These are phyloP conservation scores for Acanthopleura granulata DNA, from an alignment of 2,888 invertebrate species.

Conservation along the genomic window DNA sequence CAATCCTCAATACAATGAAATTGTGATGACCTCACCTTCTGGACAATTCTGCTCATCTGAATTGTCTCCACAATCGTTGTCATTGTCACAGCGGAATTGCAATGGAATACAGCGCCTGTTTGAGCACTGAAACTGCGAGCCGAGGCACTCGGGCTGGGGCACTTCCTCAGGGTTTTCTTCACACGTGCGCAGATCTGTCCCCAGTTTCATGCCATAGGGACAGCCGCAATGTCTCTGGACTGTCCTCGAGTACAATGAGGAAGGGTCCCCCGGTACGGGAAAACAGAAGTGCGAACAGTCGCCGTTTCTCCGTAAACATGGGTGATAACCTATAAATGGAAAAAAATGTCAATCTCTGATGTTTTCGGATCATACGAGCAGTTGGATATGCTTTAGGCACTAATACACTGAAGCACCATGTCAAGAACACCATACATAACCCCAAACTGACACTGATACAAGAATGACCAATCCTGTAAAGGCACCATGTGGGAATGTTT, in stretches of 20 bases:
- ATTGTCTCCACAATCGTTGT: conserved; percentile 63
- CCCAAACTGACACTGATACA: no score
- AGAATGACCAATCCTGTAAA: no score
- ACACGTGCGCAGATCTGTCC: conserved; percentile 79
- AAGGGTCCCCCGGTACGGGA: conserved; percentile 77
- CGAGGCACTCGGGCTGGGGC: conserved; percentile 87
- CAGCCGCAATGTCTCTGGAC: conserved; percentile 81
- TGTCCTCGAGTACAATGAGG: conserved; percentile 23
- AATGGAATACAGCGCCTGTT: conserved; percentile 78
- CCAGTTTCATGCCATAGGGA: conserved; percentile 89
- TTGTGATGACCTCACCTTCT: conserved; percentile 33
- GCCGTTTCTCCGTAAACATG: conserved; percentile 87
- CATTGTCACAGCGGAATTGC: conserved; percentile 61
- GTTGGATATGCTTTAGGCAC: no score
- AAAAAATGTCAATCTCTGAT: no score
- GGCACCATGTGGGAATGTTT: no score
- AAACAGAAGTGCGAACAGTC: conserved; percentile 97
- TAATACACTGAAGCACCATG: no score
- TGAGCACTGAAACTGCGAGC: conserved; percentile 94
- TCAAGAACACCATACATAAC: no score
- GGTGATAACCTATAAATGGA: conserved; percentile 74
- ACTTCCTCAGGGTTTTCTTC: conserved; percentile 88
- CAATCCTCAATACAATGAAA: background rate
- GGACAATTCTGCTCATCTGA: conserved; percentile 57
- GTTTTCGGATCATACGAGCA: no score